These are phyloP conservation scores for Zalophus californianus DNA, from an alignment of 2,797 vertebrate genomes.

Conservation along the genomic window DNA sequence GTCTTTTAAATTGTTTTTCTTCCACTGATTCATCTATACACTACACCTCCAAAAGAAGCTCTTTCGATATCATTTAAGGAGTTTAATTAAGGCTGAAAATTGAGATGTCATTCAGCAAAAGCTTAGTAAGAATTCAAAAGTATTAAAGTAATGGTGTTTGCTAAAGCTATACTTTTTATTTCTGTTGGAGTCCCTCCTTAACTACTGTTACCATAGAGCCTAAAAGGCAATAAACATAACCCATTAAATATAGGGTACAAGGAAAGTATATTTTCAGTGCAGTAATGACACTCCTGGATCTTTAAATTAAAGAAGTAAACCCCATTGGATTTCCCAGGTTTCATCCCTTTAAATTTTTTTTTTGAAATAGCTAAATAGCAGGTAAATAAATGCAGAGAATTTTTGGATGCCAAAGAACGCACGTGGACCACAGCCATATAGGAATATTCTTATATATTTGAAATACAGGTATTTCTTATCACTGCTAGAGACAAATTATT, in stretches of 20 bases:
- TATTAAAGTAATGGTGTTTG: neutral
- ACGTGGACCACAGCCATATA: neutral
- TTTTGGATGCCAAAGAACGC: neutral
- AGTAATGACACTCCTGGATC: neutral
- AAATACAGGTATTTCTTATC: constrained; percentile 59
- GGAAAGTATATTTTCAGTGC: neutral
- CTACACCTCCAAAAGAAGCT: neutral
- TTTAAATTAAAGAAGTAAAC: neutral
- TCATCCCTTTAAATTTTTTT: neutral
- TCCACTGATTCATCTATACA: neutral
- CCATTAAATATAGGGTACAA: neutral
- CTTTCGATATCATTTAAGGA: neutral
- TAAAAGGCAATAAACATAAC: neutral
- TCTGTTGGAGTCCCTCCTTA: neutral
- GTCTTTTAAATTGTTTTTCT: constrained; percentile 49
- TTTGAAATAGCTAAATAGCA: neutral
- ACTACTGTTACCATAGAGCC: neutral
- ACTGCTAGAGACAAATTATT: constrained; percentile 68
- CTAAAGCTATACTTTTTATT: neutral
- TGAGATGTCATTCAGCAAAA: neutral
- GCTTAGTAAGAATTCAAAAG: neutral
- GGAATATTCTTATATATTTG: neutral
- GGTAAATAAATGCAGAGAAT: neutral
- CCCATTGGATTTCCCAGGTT: neutral
- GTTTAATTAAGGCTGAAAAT: constrained; percentile 5